These are phyloP conservation scores for Poeciliopsis turneri DNA, from an alignment of 2,797 vertebrate genomes.

Conservation along the genomic window DNA sequence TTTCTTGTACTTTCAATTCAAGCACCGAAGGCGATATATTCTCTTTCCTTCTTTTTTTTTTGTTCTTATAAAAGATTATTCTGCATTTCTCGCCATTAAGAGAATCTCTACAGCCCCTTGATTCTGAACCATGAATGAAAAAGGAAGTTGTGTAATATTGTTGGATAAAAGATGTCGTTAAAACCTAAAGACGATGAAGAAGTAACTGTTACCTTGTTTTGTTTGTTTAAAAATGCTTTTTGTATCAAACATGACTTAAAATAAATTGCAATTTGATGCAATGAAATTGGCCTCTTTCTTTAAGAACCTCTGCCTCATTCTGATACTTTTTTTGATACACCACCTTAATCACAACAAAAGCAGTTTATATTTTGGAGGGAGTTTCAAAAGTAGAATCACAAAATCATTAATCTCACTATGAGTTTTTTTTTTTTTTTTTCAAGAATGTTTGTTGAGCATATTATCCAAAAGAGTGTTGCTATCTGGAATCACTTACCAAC, in stretches of 20 bases:
- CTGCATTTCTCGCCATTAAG: neutral
- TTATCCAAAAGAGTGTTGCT: neutral
- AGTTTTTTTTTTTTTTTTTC: neutral
- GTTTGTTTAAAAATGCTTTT: too few relatives aligned
- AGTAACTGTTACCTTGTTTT: neutral
- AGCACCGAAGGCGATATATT: too few relatives aligned
- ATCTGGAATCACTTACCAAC: neutral
- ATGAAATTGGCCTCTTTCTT: too few relatives aligned
- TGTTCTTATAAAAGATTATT: neutral
- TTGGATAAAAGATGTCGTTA: neutral
- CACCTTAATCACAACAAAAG: too few relatives aligned
- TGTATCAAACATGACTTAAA: too few relatives aligned
- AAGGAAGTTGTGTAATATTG: neutral
- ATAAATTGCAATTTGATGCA: too few relatives aligned
- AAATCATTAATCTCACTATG: neutral
- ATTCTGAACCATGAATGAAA: neutral
- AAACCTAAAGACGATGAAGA: neutral
- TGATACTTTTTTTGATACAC: too few relatives aligned
- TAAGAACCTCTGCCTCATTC: too few relatives aligned
- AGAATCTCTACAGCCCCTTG: neutral
- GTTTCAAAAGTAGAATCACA: neutral
- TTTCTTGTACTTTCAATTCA: neutral
- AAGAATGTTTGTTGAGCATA: neutral
- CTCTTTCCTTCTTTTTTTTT: neutral
- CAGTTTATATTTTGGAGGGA: too few relatives aligned